These are phyloP conservation scores for Caenorhabditis zanzibari DNA, from an alignment of 2,888 invertebrate species.

Conservation along the genomic window DNA sequence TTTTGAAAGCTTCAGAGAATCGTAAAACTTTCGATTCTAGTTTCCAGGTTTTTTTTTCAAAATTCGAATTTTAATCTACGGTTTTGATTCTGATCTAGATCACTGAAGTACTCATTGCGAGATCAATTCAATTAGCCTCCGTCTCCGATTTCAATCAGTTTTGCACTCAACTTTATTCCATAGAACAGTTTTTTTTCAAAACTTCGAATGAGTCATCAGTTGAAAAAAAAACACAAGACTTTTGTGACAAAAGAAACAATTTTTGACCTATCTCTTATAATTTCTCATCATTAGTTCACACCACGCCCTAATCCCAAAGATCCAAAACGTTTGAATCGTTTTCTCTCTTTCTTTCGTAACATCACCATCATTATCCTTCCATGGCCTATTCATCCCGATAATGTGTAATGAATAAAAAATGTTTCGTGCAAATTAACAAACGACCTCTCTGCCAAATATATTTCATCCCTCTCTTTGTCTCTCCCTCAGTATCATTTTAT, in stretches of 20 bases:
- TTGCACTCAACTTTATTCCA: neutral
- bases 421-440: conserved; percentile 53
- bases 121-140: no score
- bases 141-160: no score
- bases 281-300: neutral
- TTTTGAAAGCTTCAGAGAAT: no score
- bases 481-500: conserved; percentile 7
- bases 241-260: neutral
- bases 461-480: neutral
- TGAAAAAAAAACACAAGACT: no score
- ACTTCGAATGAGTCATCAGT: neutral
- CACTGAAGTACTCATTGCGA: no score
- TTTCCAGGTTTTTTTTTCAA: no score
- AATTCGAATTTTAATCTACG: no score
- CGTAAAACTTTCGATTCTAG: no score
- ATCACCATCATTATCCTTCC: conserved; percentile 5
- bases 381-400: neutral
- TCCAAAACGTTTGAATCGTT: conserved; percentile 41
- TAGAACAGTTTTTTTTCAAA: neutral
- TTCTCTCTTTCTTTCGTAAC: conserved; percentile 17
- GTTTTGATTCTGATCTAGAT: no score
- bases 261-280: neutral
- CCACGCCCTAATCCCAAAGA: conserved; percentile 1
- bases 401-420: conserved; percentile 17
- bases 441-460: conserved; percentile 34